These are phyloP conservation scores for Gyps fulvus DNA, from an alignment of 2,113 vertebrate genomes.

Conservation along the genomic window DNA sequence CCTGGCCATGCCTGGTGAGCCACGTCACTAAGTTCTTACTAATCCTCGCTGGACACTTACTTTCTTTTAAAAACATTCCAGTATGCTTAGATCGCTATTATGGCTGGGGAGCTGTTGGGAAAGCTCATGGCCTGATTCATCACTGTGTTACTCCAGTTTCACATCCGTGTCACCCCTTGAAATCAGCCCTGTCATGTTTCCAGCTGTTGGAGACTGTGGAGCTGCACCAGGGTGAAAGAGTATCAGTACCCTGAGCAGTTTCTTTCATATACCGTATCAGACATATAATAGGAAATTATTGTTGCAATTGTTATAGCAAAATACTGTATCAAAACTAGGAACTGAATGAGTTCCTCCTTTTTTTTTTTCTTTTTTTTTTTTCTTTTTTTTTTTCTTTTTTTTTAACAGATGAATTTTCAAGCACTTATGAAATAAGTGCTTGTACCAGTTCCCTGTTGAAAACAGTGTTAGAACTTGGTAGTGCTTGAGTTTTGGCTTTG, in stretches of 20 bases:
- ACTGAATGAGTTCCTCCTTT: background rate
- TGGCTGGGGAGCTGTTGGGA: background rate
- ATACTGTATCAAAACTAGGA: background rate
- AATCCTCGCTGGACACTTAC: background rate
- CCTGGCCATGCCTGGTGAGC: background rate
- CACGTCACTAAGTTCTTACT: background rate
- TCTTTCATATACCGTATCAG: background rate
- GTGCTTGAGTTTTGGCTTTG: background rate
- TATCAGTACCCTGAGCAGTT: background rate
- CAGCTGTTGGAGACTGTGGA: background rate
- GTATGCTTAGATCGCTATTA: background rate
- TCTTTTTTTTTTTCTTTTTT: too few relatives aligned
- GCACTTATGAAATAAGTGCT: background rate
- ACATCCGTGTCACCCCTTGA: background rate
- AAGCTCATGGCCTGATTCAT: background rate
- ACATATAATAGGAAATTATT: accelerated
- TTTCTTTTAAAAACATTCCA: background rate
- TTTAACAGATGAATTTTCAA: background rate
- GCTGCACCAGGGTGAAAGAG: background rate
- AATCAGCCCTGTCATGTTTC: background rate
- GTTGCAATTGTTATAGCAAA: background rate
- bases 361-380: background rate
- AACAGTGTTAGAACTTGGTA: background rate
- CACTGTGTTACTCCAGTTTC: background rate
- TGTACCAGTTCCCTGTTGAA: background rate